These are phyloP conservation scores for Hirudo medicinalis DNA, from an alignment of 1,140 invertebrate species.

Conservation along the genomic window DNA sequence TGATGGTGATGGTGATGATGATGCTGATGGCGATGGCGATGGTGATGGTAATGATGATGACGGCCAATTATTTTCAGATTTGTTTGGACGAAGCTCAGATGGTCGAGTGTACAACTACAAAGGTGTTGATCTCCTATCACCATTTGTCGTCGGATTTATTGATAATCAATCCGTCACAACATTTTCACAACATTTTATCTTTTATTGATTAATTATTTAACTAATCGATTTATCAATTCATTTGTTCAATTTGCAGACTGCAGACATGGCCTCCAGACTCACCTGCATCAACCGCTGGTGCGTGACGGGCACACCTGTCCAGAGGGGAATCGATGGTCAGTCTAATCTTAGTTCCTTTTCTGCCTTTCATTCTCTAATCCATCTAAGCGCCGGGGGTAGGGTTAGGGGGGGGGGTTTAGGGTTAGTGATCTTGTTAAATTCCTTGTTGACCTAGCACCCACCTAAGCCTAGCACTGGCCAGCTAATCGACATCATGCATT, in stretches of 20 bases:
- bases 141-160: conserved; percentile 11
- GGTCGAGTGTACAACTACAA: conserved; percentile 52
- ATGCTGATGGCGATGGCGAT: background rate
- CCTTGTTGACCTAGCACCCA: too few species aligned
- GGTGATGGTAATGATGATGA: too few species aligned
- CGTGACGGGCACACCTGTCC: conserved; percentile 62
- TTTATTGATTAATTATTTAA: conserved; percentile 10
- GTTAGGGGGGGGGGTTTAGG: too few species aligned
- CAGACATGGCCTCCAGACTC: conserved; percentile 52
- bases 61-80: conserved; percentile 34
- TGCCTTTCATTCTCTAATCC: background rate
- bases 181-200: conserved; percentile 11
- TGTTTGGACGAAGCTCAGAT: conserved; percentile 72
- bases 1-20: conserved; percentile 1
- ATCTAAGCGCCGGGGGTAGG: too few species aligned
- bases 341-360: background rate
- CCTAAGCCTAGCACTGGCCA: too few species aligned
- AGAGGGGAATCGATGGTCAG: conserved; percentile 49
- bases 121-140: conserved; percentile 27
- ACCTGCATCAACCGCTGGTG: conserved; percentile 57
- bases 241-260: conserved; percentile 32
- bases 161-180: background rate
- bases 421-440: too few species aligned
- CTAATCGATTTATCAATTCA: background rate
- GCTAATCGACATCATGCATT: conserved; percentile 1